phyloP scores from a whole-genome alignment of 2,797 vertebrate genomes.

The Scyliorhinus canicula region DNA sequence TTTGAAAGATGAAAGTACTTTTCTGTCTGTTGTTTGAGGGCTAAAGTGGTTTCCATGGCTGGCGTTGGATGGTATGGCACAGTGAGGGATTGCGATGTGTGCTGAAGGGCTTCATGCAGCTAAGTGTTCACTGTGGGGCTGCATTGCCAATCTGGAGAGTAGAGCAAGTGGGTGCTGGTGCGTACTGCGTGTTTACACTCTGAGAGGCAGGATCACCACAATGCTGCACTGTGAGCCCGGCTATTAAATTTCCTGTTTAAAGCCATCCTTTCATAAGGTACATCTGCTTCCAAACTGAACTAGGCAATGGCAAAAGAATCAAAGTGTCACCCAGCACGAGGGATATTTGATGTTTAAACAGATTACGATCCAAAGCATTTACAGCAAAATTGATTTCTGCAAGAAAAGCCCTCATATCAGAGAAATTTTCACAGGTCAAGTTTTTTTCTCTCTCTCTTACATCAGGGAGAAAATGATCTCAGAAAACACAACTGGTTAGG shows the following conservation, averaged over 20 bases:
- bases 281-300: not conserved
- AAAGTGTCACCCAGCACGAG: not conserved
- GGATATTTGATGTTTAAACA: not conserved
- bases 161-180: not conserved
- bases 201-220: not conserved
- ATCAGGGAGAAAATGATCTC: not conserved
- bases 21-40: not conserved
- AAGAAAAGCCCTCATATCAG: not conserved
- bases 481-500: not conserved
- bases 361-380: not conserved
- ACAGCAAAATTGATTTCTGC: not conserved
- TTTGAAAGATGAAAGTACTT: not conserved
- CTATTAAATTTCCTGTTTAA: not conserved
- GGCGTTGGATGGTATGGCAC: not conserved
- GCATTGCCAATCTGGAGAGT: not conserved
- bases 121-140: constrained; percentile 20
- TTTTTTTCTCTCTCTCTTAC: not conserved
- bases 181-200: not conserved
- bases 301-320: not conserved
- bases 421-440: not conserved
- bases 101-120: not conserved
- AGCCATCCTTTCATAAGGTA: not conserved
- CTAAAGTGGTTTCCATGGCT: not conserved
- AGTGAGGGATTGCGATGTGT: not conserved
- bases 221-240: not conserved